Evolutionary conservation across 2,797 vertebrate genomes (phyloP).

Genomic region (Urocyon cinereoargenteus): DNA sequence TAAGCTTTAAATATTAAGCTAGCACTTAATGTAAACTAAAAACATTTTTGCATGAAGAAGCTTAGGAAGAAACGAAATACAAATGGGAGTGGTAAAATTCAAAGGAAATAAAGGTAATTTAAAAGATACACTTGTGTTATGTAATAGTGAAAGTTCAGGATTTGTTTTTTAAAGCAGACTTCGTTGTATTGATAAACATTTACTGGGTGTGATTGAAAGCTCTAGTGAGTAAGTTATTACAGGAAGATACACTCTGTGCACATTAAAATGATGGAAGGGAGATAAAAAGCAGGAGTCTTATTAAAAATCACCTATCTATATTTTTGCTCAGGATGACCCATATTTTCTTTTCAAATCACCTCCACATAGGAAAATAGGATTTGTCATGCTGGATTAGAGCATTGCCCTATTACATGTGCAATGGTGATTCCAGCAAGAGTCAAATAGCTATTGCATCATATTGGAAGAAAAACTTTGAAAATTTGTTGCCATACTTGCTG

Average conservation of each 20-base stretch:
- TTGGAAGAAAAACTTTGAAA: not conserved
- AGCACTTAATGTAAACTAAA: not conserved
- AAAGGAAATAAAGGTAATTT: not conserved
- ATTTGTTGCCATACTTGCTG: not conserved
- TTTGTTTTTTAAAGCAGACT: not conserved
- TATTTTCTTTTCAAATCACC: slow-evolving; percentile 50
- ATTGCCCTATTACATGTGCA: not conserved
- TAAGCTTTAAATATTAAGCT: not conserved
- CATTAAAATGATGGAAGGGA: slow-evolving; percentile 33
- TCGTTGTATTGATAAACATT: slow-evolving; percentile 1
- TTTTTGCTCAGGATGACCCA: slow-evolving; percentile 1
- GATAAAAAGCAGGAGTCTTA: slow-evolving; percentile 57
- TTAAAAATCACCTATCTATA: slow-evolving; percentile 51
- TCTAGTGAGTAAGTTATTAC: slow-evolving; percentile 41
- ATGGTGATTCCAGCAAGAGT: not conserved
- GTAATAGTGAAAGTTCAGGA: not conserved
- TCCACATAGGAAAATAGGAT: slow-evolving; percentile 50
- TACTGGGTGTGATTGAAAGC: not conserved
- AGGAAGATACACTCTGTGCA: not conserved
- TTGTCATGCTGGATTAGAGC: slow-evolving; percentile 55
- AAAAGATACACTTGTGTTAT: not conserved
- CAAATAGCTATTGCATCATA: not conserved
- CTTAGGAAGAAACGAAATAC: not conserved
- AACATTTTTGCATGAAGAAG: not conserved
- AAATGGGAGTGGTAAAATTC: not conserved